Base-by-base conservation (phyloP, 2,797 vertebrate species). In the Hipposideros larvatus region DNA sequence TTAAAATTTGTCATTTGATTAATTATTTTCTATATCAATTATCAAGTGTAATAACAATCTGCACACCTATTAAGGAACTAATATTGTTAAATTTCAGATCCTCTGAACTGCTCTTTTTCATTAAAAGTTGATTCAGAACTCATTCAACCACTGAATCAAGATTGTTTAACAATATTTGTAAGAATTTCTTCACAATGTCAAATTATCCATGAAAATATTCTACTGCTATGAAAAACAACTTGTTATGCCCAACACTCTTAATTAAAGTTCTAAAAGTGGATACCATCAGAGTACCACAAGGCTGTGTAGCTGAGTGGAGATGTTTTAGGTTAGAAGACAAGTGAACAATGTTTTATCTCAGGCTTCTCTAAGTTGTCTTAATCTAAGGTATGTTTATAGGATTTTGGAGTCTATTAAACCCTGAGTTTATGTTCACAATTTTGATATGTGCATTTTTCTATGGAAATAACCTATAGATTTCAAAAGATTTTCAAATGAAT, bases 371-470 rank as follows among this genome's bases (percentile, higher is more conserved):
- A 88, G n/a, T 31, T 73, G 5, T 79, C 5, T 83, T 79, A 91
- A 63, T 75, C 24, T 34, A 16, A 79, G 6, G 2, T 28, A 63
- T 77, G 11, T 65, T 37, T 63, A 37, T 53, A 75, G 3, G 61
- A 57, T 59, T 94, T 1, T 22, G 2, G 19, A 5, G 13, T 65
- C n/a, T 57, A 34, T 31, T 11, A 70, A 41, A 14, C 15, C 15
- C 19, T 80, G 21, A 97, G 65, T 70, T 82, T 83, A 75, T 55
- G 15, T 83, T 73, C n/a, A 78, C 34, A 93, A 41, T 87, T 94
- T 88, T 90, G 34, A 73, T 11, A 73, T 53, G 15, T 70, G 22
- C 22, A 82, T 92, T 65, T 92, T 79, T 37, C 37, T 57, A 4
- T 77, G 31, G 85, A 95, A 71, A 63, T 66, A 80, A 34, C 24